phyloP scores from a whole-genome alignment of 1,140 invertebrate species.

The Hydropsyche tenuis region DNA sequence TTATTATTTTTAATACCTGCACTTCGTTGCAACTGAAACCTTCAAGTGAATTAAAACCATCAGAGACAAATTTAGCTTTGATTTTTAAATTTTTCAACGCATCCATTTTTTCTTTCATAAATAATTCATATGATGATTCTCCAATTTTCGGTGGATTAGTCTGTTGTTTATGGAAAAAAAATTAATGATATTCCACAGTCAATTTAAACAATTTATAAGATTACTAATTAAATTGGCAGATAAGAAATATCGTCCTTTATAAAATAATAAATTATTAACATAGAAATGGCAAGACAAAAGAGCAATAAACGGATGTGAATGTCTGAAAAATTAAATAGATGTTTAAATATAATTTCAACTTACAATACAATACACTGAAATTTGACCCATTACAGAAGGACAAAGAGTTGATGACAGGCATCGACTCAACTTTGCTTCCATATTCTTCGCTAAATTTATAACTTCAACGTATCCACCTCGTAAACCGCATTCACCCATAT shows the following conservation, averaged over 20 bases:
- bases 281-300: too few relatives aligned
- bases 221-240: too few relatives aligned
- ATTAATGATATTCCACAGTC: too few relatives aligned
- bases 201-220: too few relatives aligned
- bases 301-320: too few relatives aligned
- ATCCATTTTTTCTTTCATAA: conserved; percentile 76
- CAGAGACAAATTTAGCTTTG: conserved; percentile 82
- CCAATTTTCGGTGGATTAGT: conserved; percentile 80
- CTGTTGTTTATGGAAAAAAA: too few relatives aligned
- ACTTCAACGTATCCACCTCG: conserved; percentile 94
- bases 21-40: conserved; percentile 88
- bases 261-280: too few relatives aligned
- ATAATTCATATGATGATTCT: conserved; percentile 83
- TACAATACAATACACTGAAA: conserved; percentile 73
- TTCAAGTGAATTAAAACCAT: conserved; percentile 90
- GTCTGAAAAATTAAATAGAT: too few relatives aligned
- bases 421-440: conserved; percentile 88
- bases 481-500: conserved; percentile 91
- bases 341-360: conserved; percentile 44
- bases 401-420: conserved; percentile 96
- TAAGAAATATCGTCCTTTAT: too few relatives aligned
- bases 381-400: conserved; percentile 89
- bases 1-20: conserved; percentile 57
- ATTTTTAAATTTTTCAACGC: conserved; percentile 81
- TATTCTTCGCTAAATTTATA: conserved; percentile 83